Conservation (phyloP, 2,113 vertebrate genomes). For the Muntiacus muntjak region DNA sequence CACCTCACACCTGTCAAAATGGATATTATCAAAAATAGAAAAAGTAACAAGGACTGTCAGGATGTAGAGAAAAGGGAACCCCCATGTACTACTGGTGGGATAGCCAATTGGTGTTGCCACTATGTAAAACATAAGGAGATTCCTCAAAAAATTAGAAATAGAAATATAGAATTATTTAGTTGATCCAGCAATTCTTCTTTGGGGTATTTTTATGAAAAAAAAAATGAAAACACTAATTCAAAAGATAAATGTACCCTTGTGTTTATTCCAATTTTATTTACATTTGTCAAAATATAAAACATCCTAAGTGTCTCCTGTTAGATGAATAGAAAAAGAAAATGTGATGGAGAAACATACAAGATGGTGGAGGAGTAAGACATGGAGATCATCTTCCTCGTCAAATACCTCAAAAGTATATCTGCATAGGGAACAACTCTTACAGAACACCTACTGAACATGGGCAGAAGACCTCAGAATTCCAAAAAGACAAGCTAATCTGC, state of each 20-base stretch:
- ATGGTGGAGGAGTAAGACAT: too few relatives aligned
- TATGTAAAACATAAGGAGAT: not conserved
- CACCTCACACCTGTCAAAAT: not conserved
- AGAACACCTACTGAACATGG: too few relatives aligned
- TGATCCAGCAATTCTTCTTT: not conserved
- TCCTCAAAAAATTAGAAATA: not conserved
- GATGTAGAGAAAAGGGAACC: not conserved
- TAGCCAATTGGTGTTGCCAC: not conserved
- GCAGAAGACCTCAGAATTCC: too few relatives aligned
- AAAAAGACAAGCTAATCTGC: too few relatives aligned
- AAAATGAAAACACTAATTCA: not conserved
- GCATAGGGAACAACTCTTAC: too few relatives aligned
- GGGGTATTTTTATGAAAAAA: not conserved
- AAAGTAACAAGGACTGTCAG: not conserved
- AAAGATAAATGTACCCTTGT: not conserved
- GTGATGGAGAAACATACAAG: not conserved
- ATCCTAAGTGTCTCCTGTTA: not conserved
- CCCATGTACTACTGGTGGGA: not conserved
- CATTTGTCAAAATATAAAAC: not conserved
- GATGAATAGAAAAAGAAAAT: not conserved
- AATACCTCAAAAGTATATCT: too few relatives aligned
- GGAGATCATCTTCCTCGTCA: too few relatives aligned
- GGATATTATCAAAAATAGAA: not conserved
- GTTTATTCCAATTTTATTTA: not conserved
- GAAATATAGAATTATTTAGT: not conserved